Evolutionary conservation across 2,113 vertebrate species (phyloP).

Genomic region (Aegypius monachus): DNA sequence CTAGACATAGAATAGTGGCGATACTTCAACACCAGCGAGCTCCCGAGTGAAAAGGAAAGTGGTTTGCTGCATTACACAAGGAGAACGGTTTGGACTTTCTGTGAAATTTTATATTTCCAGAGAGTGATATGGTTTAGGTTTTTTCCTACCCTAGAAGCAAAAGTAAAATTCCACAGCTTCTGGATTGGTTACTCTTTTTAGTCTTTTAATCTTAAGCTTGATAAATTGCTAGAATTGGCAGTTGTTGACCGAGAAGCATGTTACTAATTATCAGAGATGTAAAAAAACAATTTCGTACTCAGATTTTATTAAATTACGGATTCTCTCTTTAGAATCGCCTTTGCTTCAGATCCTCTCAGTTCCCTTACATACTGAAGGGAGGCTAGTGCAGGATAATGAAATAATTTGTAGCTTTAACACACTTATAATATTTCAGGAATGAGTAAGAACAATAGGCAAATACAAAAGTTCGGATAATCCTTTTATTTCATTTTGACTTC

Average conservation of each 20-base stretch:
- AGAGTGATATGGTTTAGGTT: background rate
- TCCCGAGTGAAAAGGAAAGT: background rate
- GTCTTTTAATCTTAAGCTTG: background rate
- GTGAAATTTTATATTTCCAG: background rate
- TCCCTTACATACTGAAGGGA: background rate
- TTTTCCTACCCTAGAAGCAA: background rate
- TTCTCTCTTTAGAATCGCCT: background rate
- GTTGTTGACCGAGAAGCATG: background rate
- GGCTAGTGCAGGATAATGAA: background rate
- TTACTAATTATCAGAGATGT: background rate
- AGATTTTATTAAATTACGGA: background rate
- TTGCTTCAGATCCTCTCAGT: background rate
- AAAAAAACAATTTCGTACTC: background rate
- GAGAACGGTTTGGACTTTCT: background rate
- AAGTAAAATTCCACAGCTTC: background rate
- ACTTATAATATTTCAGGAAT: background rate
- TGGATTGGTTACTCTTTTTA: background rate
- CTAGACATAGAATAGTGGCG: rapidly evolving
- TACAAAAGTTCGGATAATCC: background rate
- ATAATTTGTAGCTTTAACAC: background rate
- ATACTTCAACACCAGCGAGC: background rate
- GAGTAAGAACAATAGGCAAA: background rate
- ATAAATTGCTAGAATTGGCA: background rate
- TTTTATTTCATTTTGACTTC: background rate
- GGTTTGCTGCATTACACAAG: background rate